Percentiles rank a stretch among this genome's conserved stretches.
These are phyloP conservation scores for Drosophila guanche DNA, from an alignment of 1,140 invertebrate species.

Conservation along the genomic window DNA sequence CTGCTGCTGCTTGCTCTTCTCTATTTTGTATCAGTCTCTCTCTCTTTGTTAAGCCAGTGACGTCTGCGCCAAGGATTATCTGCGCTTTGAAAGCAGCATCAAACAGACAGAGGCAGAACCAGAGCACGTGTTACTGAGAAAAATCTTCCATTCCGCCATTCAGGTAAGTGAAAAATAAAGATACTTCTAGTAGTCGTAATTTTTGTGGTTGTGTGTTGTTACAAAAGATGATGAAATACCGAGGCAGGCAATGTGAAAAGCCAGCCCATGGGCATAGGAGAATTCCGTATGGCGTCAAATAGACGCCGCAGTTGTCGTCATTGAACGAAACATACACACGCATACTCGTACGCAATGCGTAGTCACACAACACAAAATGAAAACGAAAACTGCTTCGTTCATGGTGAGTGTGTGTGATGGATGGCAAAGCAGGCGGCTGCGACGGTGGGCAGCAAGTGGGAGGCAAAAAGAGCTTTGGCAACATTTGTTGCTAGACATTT, in stretches of 20 bases:
- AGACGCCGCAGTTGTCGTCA: conserved; percentile 46
- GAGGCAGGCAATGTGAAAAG: conserved; percentile 43
- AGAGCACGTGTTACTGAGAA: conserved; percentile 32
- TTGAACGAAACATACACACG: conserved; percentile 19
- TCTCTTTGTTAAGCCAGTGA: conserved; percentile 5
- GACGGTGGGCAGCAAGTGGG: not conserved
- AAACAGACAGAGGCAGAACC: not conserved
- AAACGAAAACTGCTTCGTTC: conserved; percentile 74
- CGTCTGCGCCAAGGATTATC: conserved; percentile 30
- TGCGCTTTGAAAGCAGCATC: not conserved
- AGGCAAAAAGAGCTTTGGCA: conserved; percentile 7
- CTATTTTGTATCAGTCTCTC: no score
- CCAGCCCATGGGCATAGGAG: conserved; percentile 31
- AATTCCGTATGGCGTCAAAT: conserved; percentile 43
- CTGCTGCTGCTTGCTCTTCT: conserved; percentile 5
- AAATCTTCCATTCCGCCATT: conserved; percentile 26
- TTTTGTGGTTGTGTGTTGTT: conserved; percentile 16
- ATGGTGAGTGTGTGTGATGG: conserved; percentile 46
- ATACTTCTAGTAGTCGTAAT: not conserved
- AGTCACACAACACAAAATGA: conserved; percentile 33
- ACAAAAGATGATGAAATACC: conserved; percentile 52
- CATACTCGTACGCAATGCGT: no score
- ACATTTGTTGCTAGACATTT: conserved; percentile 36
- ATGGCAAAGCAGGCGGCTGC: no score
- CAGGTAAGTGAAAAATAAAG: conserved; percentile 6